phyloP scores from a whole-genome alignment of 2,113 vertebrate genomes.

The Psilopsiagon aurifrons region DNA sequence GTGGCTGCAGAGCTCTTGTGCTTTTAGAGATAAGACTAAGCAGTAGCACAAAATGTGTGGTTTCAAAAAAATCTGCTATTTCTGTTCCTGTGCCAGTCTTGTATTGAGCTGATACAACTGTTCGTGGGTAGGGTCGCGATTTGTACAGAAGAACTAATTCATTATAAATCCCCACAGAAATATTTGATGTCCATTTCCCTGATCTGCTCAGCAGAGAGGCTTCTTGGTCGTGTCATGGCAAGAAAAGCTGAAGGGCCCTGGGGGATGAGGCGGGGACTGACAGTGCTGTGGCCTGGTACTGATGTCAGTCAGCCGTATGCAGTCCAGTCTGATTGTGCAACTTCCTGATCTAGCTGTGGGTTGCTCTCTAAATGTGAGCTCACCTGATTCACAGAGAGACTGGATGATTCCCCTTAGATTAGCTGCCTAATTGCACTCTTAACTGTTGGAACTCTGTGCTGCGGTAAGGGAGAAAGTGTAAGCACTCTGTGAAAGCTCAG shows the following conservation, averaged over 20 bases:
- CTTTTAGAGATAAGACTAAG: neutral
- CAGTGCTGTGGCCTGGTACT: neutral
- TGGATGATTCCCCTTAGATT: neutral
- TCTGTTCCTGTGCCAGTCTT: neutral
- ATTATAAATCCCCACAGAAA: neutral
- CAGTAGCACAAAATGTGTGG: neutral
- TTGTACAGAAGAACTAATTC: neutral
- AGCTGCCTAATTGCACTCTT: neutral
- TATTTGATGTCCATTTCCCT: neutral
- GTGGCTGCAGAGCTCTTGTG: neutral
- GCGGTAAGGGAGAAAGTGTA: neutral
- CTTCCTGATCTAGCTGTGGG: neutral
- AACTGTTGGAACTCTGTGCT: neutral
- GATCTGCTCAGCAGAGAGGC: neutral
- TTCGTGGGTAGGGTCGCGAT: neutral
- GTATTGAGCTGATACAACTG: neutral
- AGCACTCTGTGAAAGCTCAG: neutral
- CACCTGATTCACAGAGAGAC: neutral
- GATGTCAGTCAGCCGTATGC: neutral
- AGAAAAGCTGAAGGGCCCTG: neutral
- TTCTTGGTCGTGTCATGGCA: neutral
- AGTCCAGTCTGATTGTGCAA: neutral
- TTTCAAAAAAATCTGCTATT: neutral
- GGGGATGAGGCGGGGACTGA: neutral
- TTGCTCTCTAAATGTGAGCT: neutral